These are phyloP conservation scores for Muntiacus reevesi DNA, from an alignment of 2,113 vertebrate genomes.

Conservation along the genomic window DNA sequence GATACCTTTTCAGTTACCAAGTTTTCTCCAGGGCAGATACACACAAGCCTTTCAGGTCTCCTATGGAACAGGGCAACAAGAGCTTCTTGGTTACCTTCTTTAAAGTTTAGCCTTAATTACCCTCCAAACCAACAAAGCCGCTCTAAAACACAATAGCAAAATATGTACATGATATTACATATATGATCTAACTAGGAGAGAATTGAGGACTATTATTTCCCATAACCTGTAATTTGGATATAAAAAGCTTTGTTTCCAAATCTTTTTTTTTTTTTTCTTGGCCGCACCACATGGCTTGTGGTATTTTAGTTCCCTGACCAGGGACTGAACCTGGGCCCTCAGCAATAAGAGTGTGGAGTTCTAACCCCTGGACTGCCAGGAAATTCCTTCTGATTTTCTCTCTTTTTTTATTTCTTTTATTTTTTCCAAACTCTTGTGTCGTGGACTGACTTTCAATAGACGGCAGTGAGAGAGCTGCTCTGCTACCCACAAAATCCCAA, in stretches of 20 bases:
- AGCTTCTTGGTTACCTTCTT: neutral
- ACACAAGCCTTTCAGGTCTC: neutral
- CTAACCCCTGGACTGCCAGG: neutral
- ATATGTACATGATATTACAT: neutral
- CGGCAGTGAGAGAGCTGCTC: neutral
- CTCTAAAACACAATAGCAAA: neutral
- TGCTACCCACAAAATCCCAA: neutral
- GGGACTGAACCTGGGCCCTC: neutral
- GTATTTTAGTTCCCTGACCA: neutral
- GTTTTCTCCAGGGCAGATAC: neutral
- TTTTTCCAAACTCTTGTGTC: neutral
- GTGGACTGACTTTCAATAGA: neutral
- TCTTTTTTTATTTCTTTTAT: neutral
- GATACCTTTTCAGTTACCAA: neutral
- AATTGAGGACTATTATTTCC: neutral
- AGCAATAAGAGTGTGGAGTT: neutral
- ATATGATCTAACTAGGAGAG: neutral
- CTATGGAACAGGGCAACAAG: neutral
- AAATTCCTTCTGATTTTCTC: neutral
- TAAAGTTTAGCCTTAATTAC: neutral
- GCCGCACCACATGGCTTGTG: neutral
- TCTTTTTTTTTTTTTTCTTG: neutral
- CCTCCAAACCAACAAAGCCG: neutral
- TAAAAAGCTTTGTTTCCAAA: neutral
- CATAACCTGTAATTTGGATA: neutral